phyloP scores from a whole-genome alignment of 2,888 invertebrate species.

The Andrena fulva region DNA sequence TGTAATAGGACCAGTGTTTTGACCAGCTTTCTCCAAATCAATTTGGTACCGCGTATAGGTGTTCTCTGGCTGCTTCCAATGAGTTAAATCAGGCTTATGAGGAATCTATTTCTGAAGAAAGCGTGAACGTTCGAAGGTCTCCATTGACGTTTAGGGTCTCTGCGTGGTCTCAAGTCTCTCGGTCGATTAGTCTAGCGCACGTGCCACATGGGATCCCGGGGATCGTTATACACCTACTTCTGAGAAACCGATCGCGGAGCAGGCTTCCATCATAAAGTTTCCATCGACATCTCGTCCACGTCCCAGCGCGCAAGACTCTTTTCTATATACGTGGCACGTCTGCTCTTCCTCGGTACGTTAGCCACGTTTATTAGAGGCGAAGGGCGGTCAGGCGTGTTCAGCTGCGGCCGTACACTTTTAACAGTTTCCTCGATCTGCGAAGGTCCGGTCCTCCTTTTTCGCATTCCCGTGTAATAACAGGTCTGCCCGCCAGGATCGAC shows the following conservation, averaged over 20 bases:
- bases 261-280: constrained; percentile 37
- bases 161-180: too few species aligned
- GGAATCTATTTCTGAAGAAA: too few species aligned
- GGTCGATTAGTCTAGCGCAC: too few species aligned
- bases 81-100: too few species aligned
- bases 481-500: constrained; percentile 70
- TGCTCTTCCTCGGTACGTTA: constrained; percentile 55
- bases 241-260: constrained; percentile 6
- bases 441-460: constrained; percentile 74
- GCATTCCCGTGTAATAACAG: constrained; percentile 80
- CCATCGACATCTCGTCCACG: constrained; percentile 40
- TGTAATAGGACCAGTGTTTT: not conserved
- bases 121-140: too few species aligned
- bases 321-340: constrained; percentile 54
- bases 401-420: constrained; percentile 67
- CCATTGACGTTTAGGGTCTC: too few species aligned
- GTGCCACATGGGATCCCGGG: too few species aligned
- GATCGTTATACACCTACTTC: not conserved
- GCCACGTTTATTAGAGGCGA: constrained; percentile 71
- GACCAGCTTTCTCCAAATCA: constrained; percentile 12
- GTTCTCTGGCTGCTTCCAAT: not conserved
- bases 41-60: not conserved
- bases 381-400: constrained; percentile 61
- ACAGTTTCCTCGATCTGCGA: constrained; percentile 70
- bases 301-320: constrained; percentile 32